Base-by-base conservation (phyloP, 2,888 invertebrate genomes). In the Thereva nobilitata region DNA sequence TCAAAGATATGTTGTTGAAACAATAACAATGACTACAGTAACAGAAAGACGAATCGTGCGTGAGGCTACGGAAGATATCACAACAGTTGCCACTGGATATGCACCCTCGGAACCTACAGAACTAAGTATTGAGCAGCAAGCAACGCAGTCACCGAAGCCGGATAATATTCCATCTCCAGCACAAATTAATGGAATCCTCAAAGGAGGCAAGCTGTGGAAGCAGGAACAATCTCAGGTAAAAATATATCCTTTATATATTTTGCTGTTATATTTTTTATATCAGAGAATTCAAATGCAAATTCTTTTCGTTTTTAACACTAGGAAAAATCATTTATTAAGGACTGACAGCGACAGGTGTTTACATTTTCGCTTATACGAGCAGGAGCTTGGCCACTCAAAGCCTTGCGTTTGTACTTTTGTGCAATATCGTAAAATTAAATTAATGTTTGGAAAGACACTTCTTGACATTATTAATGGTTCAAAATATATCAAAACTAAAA, bases 171-270 rank as follows among this genome's bases (percentile, higher is more conserved):
- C 79, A 67, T 87, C 87, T 0, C 86, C 88, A 1, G 82, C 83
- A 69, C 83, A 85, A 65, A 82, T 88, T 41, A 88, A 87, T 54
- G 91, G 92, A 38, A 92, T 91, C 68, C 81, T 91, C 4, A 91
- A 91, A 77, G 90, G 91, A 9, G 91, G 91, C 6, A 84, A 89
- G 69, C 82, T 91, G 9, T 91, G 91, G 91, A 89, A 89, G 74
- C 86, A 86, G 67, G 78, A 86, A 65, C 83, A 77, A 71, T 84
- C 85, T 70, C 86, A 85, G 84, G 86, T 86, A 72, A 74, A 71
- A 72, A 53, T 23, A 9, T n/a, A n/a, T n/a, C n/a, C n/a, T n/a
- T n/a, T n/a, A 42, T 47, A 5, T 47, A 12, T 4, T 34, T 59
- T 59, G 12, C 8, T n/a, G 40, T 8, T 9, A 41, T 41, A 10